Evolutionary conservation across 1,140 invertebrate species (phyloP).

Genomic region (Ridgeia piscesae): DNA sequence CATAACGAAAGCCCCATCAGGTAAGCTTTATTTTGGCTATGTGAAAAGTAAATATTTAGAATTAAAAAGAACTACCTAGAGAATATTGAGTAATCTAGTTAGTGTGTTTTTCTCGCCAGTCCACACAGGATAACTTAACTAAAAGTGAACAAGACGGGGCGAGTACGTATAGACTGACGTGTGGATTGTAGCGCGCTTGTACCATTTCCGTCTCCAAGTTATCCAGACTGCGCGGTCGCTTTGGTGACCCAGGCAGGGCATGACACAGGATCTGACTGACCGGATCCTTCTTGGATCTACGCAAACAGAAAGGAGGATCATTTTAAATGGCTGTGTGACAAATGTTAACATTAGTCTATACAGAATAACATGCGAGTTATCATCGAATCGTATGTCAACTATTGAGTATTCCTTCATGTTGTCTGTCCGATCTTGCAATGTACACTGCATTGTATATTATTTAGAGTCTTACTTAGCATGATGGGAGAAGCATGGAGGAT

Average conservation of each 20-base stretch:
- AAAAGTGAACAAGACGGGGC: background rate
- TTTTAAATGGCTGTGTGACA: background rate
- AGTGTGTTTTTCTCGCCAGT: too few relatives aligned
- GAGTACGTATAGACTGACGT: background rate
- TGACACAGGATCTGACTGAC: conserved; percentile 81
- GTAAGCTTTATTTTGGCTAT: too few relatives aligned
- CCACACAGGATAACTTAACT: too few relatives aligned
- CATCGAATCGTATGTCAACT: background rate
- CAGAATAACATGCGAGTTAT: background rate
- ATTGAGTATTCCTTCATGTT: too few relatives aligned
- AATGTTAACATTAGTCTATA: background rate
- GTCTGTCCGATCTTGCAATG: too few relatives aligned
- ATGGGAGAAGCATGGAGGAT: too few relatives aligned
- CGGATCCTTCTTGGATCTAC: conserved; percentile 72
- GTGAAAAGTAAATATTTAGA: too few relatives aligned
- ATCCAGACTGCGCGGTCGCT: conserved; percentile 73
- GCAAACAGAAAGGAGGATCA: conserved; percentile 19
- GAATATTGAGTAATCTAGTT: too few relatives aligned
- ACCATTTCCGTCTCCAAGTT: conserved; percentile 71
- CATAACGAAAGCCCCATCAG: too few relatives aligned
- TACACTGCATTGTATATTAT: too few relatives aligned
- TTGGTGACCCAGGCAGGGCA: conserved; percentile 69
- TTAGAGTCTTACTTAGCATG: too few relatives aligned
- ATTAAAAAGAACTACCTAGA: too few relatives aligned
- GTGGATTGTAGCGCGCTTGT: conserved; percentile 28